Conservation (phyloP, 2,888 invertebrate species). For the Rhimphoctona megacephalus region DNA sequence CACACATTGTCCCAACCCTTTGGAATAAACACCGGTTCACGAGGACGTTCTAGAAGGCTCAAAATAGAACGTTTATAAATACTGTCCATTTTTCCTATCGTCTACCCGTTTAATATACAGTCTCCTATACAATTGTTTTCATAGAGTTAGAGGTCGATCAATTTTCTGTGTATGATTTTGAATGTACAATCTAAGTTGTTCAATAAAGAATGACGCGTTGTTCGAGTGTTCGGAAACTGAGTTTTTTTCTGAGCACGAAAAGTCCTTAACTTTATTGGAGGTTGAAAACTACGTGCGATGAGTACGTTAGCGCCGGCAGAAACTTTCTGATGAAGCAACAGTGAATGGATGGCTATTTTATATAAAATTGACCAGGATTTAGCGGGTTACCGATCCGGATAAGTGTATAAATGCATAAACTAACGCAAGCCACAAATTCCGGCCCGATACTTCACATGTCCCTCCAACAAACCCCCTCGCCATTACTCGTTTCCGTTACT, state of each 20-base stretch:
- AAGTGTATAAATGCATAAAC: background rate
- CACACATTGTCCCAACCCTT: conserved; percentile 88
- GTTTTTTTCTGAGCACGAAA: background rate
- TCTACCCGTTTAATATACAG: background rate
- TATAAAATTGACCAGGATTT: conserved; percentile 20
- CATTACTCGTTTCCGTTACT: background rate
- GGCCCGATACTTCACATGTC: background rate
- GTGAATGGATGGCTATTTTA: background rate
- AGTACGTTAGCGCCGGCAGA: background rate
- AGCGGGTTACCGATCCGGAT: conserved; percentile 18
- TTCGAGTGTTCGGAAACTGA: background rate
- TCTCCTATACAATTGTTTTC: background rate
- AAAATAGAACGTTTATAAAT: conserved; percentile 73
- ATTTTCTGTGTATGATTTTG: background rate
- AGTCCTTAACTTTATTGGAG: background rate
- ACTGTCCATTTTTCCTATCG: conserved; percentile 23
- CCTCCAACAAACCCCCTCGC: background rate
- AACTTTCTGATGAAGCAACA: background rate
- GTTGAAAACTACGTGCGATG: background rate
- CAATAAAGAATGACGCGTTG: background rate
- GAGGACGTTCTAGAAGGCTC: conserved; percentile 90
- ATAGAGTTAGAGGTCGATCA: no score
- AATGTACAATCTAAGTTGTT: background rate
- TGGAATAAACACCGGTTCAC: conserved; percentile 91
- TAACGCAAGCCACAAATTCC: conserved; percentile 18